phyloP scores from a whole-genome alignment of 2,888 invertebrate species.

The Philonicus albiceps region DNA sequence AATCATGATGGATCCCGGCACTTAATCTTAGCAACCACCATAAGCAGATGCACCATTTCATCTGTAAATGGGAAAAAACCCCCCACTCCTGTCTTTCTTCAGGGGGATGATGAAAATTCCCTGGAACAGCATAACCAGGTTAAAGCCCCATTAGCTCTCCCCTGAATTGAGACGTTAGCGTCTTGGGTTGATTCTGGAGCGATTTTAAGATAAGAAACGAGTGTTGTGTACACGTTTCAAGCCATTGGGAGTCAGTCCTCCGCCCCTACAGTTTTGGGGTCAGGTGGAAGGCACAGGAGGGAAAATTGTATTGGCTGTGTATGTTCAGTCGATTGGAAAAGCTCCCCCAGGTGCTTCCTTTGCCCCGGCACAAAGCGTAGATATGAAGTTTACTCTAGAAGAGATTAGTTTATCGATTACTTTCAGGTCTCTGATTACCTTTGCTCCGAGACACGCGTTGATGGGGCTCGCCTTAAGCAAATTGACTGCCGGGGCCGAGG shows the following conservation, averaged over 20 bases:
- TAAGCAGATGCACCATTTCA: conserved; percentile 35
- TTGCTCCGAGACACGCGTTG: neutral
- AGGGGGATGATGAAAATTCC: neutral
- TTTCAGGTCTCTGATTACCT: conserved; percentile 27
- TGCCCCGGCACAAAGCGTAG: neutral
- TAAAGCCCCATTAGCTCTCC: conserved; percentile 12
- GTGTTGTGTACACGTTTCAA: conserved; percentile 36
- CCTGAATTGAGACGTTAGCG: conserved; percentile 23
- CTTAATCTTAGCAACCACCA: conserved; percentile 27
- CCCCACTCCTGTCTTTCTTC: neutral
- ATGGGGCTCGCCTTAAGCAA: conserved; percentile 15
- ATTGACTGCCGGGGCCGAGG: neutral
- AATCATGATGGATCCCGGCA: conserved; percentile 23
- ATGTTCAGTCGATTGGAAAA: conserved; percentile 37
- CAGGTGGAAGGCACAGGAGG: neutral
- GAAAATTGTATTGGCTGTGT: conserved; percentile 35
- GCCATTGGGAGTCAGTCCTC: neutral
- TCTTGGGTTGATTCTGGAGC: conserved; percentile 27
- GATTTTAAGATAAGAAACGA: conserved; percentile 35
- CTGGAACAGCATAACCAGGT: conserved; percentile 10
- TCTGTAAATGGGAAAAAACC: neutral
- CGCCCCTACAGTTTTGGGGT: neutral
- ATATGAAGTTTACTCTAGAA: conserved; percentile 37
- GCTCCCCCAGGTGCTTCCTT: conserved; percentile 12
- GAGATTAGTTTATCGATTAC: conserved; percentile 37